Evolutionary conservation across 2,888 invertebrate species (phyloP).

Genomic region (Pristionchus maxplancki): DNA sequence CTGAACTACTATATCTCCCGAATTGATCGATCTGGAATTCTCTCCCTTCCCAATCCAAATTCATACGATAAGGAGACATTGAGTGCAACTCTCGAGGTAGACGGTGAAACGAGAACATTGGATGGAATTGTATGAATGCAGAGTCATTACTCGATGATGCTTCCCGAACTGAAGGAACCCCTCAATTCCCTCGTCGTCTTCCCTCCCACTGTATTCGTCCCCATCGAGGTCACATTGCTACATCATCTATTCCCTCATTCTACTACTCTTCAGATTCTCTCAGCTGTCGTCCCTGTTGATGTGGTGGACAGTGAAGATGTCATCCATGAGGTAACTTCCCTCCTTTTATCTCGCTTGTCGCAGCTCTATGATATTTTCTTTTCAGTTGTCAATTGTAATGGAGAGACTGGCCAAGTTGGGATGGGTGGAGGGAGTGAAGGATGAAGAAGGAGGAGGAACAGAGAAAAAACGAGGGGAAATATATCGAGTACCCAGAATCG

Average conservation of each 20-base stretch:
- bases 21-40: not conserved
- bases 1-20: slow-evolving; percentile 4
- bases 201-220: not conserved
- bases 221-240: not conserved
- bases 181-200: slow-evolving; percentile 29
- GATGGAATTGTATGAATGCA: not conserved
- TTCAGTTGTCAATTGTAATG: slow-evolving; percentile 38
- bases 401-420: not conserved
- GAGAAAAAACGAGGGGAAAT: not conserved
- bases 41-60: not conserved
- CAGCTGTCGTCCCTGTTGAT: slow-evolving; percentile 16
- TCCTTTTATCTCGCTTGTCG: no score
- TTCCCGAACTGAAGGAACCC: not conserved
- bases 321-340: not conserved
- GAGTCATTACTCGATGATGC: slow-evolving; percentile 34
- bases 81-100: slow-evolving; percentile 34
- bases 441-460: not conserved
- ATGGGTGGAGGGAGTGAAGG: slow-evolving; percentile 38
- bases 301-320: slow-evolving; percentile 25
- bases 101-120: not conserved
- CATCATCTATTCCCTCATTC: not conserved
- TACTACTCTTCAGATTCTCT: not conserved
- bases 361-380: not conserved
- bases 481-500: slow-evolving; percentile 13
- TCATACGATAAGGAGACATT: slow-evolving; percentile 29